Evolutionary conservation across 1,140 invertebrate genomes (phyloP), one percentile per base, ranked within the genome.

Genomic region (Drosophila littoralis): DNA sequence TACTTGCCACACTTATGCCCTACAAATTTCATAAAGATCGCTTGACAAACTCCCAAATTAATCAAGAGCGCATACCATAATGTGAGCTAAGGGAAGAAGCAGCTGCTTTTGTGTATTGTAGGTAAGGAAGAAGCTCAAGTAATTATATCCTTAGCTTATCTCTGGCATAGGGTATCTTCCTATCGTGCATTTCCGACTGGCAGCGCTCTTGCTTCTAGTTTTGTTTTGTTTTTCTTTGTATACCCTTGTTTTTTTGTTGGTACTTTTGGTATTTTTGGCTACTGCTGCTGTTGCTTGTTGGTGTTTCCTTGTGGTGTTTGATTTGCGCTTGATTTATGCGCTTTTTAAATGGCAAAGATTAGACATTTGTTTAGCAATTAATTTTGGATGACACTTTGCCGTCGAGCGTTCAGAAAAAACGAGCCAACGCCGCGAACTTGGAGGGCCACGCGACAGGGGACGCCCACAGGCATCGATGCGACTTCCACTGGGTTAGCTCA

Each of bases 331-430:
- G 83, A 86, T 86, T 86, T 86, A 86, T 86, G 83, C 83, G 83
- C 72, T 86, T 86, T 88, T 86, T 86, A 86, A 88, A 89, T 88
- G 84, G 74, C 84, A 88, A 88, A 88, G 84, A 88, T 88, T 88
- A 88, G 84, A 88, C 84, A 88, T 88, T 88, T 88, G 84, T 89
- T 89, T 80, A 81, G 84, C 84, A 88, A 88, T 88, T 88, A 83
- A 88, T 88, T 88, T 83, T 46, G 60, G 77, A 67, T 88, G 84
- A 88, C 84, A 88, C 79, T 88, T 69, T 69, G 72, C 66, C 72
- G 58, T 77, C 69, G 66, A 69, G 61, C 68, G 58, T 45, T 59
- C 58, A 57, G 45, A 75, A 69, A 64, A 52, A n/a, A 66, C 66
- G 75, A 81, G 79, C 60, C 71, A 58, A 63, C 63, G 66, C 46